Evolutionary conservation across 2,797 vertebrate genomes (phyloP).

Genomic region (Xiphophorus birchmanni): DNA sequence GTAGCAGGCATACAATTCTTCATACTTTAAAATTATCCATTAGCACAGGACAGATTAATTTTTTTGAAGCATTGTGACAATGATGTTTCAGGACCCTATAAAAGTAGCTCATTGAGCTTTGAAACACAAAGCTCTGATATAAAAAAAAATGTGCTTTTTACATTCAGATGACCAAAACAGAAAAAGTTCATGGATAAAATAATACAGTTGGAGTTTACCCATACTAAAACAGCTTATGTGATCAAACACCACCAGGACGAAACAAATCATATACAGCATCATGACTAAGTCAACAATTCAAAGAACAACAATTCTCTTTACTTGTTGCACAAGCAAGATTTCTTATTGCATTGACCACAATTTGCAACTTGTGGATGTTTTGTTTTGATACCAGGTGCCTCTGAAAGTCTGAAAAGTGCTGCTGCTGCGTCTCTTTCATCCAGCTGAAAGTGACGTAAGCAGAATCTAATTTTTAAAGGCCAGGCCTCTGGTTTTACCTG

Average conservation of each 20-base stretch:
- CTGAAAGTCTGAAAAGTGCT: not conserved
- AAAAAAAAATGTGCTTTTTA: not conserved
- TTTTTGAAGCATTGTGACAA: no score
- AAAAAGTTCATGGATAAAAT: not conserved
- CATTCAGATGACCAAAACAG: no score
- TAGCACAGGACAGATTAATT: not conserved
- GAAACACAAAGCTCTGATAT: not conserved
- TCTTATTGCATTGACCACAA: not conserved
- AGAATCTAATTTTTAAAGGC: conserved; percentile 22
- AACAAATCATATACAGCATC: not conserved
- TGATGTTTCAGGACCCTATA: no score
- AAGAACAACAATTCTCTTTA: not conserved
- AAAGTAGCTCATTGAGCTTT: no score
- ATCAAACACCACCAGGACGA: not conserved
- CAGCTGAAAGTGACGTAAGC: not conserved
- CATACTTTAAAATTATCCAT: not conserved
- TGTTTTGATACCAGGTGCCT: not conserved
- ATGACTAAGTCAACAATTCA: not conserved
- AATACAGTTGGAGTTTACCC: not conserved
- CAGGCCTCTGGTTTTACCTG: not conserved
- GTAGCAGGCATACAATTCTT: not conserved
- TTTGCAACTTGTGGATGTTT: not conserved
- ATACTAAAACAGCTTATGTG: not conserved
- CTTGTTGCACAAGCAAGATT: not conserved
- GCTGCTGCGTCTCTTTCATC: not conserved